Conservation (phyloP, 2,888 invertebrate species). For the Caenorhabditis imperialis region DNA sequence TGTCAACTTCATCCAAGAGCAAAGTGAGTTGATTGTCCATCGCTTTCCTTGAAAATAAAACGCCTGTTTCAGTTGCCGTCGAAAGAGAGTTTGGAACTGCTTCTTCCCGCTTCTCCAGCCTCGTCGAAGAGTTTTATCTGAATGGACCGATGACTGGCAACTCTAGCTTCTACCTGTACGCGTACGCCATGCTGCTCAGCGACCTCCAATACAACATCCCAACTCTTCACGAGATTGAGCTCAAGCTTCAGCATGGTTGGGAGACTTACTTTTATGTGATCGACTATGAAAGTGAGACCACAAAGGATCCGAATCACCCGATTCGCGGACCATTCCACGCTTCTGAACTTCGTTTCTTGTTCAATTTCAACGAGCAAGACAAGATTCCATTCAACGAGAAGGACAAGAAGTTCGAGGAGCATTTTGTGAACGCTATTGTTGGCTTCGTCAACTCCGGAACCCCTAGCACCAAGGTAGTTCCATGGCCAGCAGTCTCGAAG, state of each 20-base stretch:
- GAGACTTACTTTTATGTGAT: constrained; percentile 60
- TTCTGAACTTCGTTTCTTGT: constrained; percentile 56
- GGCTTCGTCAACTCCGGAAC: constrained; percentile 58
- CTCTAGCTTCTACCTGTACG: constrained; percentile 59
- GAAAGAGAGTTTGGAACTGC: constrained; percentile 46
- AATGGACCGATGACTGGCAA: constrained; percentile 51
- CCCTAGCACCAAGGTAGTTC: constrained; percentile 29
- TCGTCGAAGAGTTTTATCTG: constrained; percentile 57
- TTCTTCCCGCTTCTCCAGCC: constrained; percentile 33
- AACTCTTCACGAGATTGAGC: constrained; percentile 63
- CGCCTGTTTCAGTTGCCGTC: constrained; percentile 32
- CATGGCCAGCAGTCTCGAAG: constrained; percentile 54
- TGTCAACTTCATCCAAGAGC: constrained; percentile 44
- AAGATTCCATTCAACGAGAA: constrained; percentile 56
- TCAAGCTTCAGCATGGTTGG: constrained; percentile 59
- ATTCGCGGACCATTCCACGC: constrained; percentile 60
- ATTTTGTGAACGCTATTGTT: constrained; percentile 47
- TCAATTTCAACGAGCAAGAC: constrained; percentile 53
- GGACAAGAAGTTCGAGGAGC: constrained; percentile 51
- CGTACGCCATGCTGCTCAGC: constrained; percentile 62
- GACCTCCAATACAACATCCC: constrained; percentile 68
- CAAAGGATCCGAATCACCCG: constrained; percentile 52
- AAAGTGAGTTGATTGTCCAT: constrained; percentile 31
- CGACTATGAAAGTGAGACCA: constrained; percentile 57
- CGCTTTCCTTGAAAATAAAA: not conserved